Evolutionary conservation across 2,113 vertebrate genomes (phyloP).

Genomic region (Phainopepla nitens): DNA sequence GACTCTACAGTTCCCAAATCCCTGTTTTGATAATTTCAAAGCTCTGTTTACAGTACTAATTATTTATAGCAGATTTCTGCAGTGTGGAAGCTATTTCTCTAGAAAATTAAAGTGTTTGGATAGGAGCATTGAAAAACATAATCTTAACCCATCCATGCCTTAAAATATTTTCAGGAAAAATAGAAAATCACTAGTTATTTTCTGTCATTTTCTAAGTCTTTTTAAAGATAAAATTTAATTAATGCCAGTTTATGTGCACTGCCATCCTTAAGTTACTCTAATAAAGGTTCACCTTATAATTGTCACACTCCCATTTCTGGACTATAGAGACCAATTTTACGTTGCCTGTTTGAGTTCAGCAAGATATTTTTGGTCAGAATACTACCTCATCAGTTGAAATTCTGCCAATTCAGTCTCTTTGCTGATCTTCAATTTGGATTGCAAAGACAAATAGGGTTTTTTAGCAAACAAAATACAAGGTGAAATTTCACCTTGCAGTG

Average conservation of each 20-base stretch:
- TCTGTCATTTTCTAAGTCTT: neutral
- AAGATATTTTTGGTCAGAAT: neutral
- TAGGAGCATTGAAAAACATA: neutral
- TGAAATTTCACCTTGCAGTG: neutral
- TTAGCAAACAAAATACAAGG: neutral
- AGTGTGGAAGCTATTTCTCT: neutral
- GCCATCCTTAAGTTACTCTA: neutral
- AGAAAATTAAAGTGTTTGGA: neutral
- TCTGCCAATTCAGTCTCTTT: neutral
- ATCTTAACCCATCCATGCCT: neutral
- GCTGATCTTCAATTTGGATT: neutral
- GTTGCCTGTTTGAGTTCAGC: neutral
- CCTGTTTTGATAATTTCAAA: neutral
- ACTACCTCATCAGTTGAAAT: neutral
- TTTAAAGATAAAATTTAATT: neutral
- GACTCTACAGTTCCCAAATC: neutral
- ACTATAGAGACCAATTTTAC: neutral
- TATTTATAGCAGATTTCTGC: neutral
- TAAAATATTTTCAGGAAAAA: neutral
- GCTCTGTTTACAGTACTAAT: neutral
- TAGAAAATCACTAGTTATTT: neutral
- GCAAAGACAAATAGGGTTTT: neutral
- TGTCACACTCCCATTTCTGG: neutral
- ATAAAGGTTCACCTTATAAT: neutral
- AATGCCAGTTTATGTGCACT: neutral